Evolutionary conservation across 2,888 invertebrate species (phyloP).

Genomic region (Acleris laterana): DNA sequence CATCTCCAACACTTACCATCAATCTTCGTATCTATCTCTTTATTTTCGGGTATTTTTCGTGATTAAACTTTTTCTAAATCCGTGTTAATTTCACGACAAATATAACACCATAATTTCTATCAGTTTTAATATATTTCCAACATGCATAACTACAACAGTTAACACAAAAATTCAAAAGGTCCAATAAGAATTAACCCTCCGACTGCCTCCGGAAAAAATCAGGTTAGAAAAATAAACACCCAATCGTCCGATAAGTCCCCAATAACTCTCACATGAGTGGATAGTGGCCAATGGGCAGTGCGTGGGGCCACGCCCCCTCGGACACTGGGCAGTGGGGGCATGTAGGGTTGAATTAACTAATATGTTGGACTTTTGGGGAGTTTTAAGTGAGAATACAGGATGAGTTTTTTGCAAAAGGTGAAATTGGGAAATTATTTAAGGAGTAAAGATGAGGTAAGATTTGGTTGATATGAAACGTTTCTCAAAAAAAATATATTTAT

Average conservation of each 20-base stretch:
- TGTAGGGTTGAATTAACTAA: slow-evolving; percentile 13
- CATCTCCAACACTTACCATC: no score
- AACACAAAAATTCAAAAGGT: slow-evolving; percentile 12
- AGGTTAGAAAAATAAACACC: slow-evolving; percentile 21
- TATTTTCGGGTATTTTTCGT: no score
- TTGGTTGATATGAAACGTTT: no score
- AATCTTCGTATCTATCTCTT: no score
- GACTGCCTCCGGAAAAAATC: slow-evolving; percentile 27
- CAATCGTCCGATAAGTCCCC: slow-evolving; percentile 28
- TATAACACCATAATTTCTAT: no score
- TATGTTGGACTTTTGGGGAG: background rate
- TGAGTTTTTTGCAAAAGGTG: background rate
- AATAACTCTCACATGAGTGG: slow-evolving; percentile 14
- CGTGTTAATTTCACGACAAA: no score
- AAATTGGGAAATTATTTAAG: no score
- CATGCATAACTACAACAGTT: background rate
- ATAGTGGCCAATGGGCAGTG: slow-evolving; percentile 62
- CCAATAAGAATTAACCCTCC: slow-evolving; percentile 40
- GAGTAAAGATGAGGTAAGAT: no score
- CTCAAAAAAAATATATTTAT: no score
- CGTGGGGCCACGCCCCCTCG: slow-evolving; percentile 41
- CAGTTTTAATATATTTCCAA: no score
- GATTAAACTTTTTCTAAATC: no score
- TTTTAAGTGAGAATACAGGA: background rate
- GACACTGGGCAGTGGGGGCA: slow-evolving; percentile 54